These are phyloP conservation scores for Oryzias melastigma DNA, from an alignment of 2,113 vertebrate species.

Conservation along the genomic window DNA sequence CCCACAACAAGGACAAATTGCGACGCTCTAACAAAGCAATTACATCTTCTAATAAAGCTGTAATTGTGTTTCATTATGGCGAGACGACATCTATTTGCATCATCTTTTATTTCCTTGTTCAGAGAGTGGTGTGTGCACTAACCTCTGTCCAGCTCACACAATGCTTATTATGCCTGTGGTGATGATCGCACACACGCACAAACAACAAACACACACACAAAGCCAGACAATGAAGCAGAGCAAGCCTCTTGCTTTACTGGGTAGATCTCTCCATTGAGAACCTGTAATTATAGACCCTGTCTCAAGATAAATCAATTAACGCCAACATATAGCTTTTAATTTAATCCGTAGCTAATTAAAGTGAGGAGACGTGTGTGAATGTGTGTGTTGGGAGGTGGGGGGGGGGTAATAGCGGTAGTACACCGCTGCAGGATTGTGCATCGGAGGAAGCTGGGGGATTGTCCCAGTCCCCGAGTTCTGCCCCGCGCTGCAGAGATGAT, in stretches of 20 bases:
- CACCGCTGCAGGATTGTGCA: slow-evolving; percentile 28
- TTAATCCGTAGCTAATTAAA: slow-evolving; percentile 79
- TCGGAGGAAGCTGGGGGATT: slow-evolving; percentile 45
- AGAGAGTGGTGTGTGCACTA: slow-evolving; percentile 51
- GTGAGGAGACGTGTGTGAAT: slow-evolving; percentile 46
- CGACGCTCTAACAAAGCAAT: slow-evolving; percentile 74
- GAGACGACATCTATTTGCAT: slow-evolving; percentile 66
- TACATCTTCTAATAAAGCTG: slow-evolving; percentile 75
- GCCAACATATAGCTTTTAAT: slow-evolving; percentile 79
- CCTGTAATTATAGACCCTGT: slow-evolving; percentile 78
- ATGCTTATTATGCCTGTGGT: slow-evolving; percentile 60
- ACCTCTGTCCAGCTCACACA: slow-evolving; percentile 69
- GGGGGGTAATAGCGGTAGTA: slow-evolving; percentile 36
- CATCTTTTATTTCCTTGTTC: slow-evolving; percentile 67
- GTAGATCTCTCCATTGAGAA: slow-evolving; percentile 73
- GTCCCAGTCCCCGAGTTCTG: slow-evolving; percentile 41
- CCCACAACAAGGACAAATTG: slow-evolving; percentile 71
- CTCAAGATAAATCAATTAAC: slow-evolving; percentile 81
- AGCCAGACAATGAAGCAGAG: slow-evolving; percentile 47
- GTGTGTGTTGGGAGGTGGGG: slow-evolving; percentile 11
- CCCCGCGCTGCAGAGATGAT: slow-evolving; percentile 43
- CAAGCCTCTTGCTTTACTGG: slow-evolving; percentile 51
- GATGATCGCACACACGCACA: slow-evolving; percentile 44
- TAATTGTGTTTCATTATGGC: slow-evolving; percentile 76
- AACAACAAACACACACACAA: slow-evolving; percentile 3